phyloP scores from a whole-genome alignment of 2,888 invertebrate species.

The Sarcophaga rosellei region DNA sequence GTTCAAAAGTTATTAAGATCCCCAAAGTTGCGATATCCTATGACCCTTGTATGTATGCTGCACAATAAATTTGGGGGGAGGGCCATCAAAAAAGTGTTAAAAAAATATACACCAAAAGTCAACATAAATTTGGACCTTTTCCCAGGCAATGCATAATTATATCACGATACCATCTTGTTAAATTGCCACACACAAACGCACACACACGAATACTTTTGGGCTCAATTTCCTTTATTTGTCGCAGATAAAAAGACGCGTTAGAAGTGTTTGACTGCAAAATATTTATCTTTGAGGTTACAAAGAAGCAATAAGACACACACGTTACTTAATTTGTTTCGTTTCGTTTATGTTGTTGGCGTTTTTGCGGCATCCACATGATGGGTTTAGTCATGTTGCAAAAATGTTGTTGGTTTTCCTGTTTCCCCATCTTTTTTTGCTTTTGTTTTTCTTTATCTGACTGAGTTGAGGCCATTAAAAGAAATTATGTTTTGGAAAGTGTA shows the following conservation, averaged over 20 bases:
- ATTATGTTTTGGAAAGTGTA: constrained; percentile 75
- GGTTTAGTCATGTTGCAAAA: constrained; percentile 61
- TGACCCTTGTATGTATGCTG: too few species aligned
- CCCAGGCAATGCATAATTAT: background rate
- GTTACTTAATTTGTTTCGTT: constrained; percentile 57
- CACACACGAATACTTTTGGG: constrained; percentile 9
- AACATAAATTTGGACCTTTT: constrained; percentile 40
- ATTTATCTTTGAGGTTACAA: constrained; percentile 54
- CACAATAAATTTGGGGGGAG: too few species aligned
- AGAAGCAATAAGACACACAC: constrained; percentile 55
- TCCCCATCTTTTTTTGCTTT: background rate
- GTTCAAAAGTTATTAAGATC: too few species aligned
- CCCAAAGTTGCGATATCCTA: too few species aligned
- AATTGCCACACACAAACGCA: background rate
- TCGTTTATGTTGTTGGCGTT: constrained; percentile 21
- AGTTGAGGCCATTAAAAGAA: constrained; percentile 79
- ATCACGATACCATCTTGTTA: background rate
- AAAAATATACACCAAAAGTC: background rate
- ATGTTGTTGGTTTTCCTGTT: constrained; percentile 69
- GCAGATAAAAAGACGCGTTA: constrained; percentile 27
- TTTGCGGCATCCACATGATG: constrained; percentile 52
- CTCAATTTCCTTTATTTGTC: background rate
- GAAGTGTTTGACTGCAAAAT: constrained; percentile 44
- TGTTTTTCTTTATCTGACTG: constrained; percentile 73
- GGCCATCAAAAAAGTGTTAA: background rate